A percentile compares a stretch with the other conserved stretches of the same genome.
Conservation (phyloP, 2,888 invertebrate genomes). For the Sepiola atlantica region DNA sequence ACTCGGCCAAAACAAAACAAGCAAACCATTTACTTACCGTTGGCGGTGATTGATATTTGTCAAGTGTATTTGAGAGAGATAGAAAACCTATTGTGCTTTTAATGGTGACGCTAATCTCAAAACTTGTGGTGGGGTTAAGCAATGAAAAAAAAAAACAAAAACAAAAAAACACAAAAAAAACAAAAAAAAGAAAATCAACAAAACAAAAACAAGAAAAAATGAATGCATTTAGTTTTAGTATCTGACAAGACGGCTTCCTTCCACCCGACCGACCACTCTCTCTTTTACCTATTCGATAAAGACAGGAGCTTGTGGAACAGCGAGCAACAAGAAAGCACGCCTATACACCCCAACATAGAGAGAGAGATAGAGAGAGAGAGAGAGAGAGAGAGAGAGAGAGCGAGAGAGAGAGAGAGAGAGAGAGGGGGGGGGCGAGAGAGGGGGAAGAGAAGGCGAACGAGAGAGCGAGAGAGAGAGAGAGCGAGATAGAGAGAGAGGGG, state of each 20-base stretch:
- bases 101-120: neutral
- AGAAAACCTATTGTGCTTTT: neutral
- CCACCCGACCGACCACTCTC: neutral
- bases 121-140: neutral
- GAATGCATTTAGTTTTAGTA: neutral
- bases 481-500: neutral
- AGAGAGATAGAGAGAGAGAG: neutral
- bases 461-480: neutral
- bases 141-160: neutral
- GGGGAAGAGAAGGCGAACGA: too few species aligned
- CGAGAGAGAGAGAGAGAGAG: neutral
- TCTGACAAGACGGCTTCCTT: neutral
- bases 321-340: neutral
- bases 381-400: neutral
- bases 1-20: neutral
- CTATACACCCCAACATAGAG: neutral
- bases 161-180: neutral
- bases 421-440: too few species aligned
- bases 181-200: too few species aligned
- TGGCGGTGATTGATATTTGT: neutral
- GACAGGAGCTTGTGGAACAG: neutral
- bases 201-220: too few species aligned
- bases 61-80: neutral
- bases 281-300: neutral
- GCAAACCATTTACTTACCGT: constrained; percentile 12